Conservation (phyloP, 2,797 vertebrate species). For the Poecilia gillii region DNA sequence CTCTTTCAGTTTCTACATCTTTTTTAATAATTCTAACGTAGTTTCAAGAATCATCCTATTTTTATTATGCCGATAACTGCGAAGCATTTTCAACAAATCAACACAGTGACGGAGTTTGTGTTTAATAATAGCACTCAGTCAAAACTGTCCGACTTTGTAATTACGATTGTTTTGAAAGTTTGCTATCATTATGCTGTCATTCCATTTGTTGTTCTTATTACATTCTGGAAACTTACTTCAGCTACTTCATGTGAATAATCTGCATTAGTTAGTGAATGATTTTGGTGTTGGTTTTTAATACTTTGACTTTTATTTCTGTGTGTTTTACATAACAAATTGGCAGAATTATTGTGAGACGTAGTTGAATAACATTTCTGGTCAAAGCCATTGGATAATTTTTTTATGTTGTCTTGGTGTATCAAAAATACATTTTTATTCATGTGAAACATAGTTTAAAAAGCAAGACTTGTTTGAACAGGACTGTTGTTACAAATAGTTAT, state of each 20-base stretch:
- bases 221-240: constrained; percentile 21
- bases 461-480: background rate
- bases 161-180: constrained; percentile 9
- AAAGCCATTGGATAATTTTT: background rate
- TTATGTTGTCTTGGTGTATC: background rate
- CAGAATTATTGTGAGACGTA: background rate
- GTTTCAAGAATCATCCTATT: constrained; percentile 2
- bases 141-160: too few relatives aligned
- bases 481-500: background rate
- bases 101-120: too few relatives aligned
- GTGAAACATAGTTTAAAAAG: background rate
- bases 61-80: constrained; percentile 19
- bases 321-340: background rate
- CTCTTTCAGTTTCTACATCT: constrained; percentile 24
- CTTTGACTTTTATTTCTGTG: background rate
- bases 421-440: background rate
- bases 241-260: constrained; percentile 14
- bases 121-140: too few relatives aligned
- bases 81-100: constrained; percentile 35
- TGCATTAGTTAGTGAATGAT: background rate
- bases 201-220: constrained; percentile 9
- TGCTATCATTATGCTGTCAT: constrained; percentile 41
- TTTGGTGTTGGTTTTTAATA: background rate
- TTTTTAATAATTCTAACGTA: constrained; percentile 2
- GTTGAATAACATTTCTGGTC: background rate